Percentiles rank a stretch among this genome's conserved stretches.
Evolutionary conservation across 2,113 vertebrate species (phyloP).

Genomic region (Alectura lathami): DNA sequence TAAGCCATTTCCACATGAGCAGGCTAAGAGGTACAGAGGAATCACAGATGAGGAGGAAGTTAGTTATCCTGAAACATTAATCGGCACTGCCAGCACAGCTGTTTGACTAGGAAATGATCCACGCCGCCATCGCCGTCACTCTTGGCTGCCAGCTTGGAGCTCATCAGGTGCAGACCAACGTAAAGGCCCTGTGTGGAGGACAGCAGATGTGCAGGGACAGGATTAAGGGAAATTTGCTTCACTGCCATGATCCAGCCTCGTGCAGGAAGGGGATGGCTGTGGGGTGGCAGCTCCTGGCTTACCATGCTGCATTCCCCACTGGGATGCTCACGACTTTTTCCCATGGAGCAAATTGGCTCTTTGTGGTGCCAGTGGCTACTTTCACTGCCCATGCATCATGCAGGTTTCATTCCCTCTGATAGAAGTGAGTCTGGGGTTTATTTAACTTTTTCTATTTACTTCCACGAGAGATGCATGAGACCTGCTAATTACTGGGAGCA

Average conservation of each 20-base stretch:
- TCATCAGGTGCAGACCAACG: background rate
- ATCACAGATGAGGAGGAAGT: conserved; percentile 13
- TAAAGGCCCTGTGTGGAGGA: background rate
- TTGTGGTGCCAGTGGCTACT: background rate
- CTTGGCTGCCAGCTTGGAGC: background rate
- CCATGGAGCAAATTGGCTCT: background rate
- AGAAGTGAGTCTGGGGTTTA: background rate
- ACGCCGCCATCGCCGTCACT: fast-evolving
- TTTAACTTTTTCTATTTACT: background rate
- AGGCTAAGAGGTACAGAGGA: conserved; percentile 29
- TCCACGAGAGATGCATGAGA: background rate
- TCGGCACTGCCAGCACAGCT: conserved; percentile 29
- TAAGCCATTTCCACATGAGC: conserved; percentile 46
- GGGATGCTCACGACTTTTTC: background rate
- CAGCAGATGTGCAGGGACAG: background rate
- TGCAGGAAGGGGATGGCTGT: fast-evolving
- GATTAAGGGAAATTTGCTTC: background rate
- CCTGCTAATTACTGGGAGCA: background rate
- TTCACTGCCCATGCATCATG: background rate
- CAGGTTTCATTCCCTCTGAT: background rate
- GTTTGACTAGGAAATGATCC: background rate
- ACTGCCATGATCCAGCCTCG: background rate
- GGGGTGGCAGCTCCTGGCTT: background rate
- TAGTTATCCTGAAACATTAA: conserved; percentile 68
- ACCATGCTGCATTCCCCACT: background rate